Percentiles rank a stretch among this genome's conserved stretches.
Conservation (phyloP, 2,888 invertebrate species). For the Erebia epiphron region DNA sequence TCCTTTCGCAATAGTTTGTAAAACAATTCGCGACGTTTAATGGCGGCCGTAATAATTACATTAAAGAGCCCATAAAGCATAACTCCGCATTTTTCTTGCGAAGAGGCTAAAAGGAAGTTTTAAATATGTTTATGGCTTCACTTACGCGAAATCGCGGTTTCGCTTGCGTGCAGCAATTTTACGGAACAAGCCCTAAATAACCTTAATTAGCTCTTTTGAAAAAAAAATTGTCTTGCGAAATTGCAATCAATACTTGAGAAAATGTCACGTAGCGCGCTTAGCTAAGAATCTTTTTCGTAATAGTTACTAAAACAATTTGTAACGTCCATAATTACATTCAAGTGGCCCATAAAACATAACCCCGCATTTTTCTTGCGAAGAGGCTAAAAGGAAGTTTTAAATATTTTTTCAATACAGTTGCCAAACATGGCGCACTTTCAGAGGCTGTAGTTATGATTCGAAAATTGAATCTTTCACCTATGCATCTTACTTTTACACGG, state of each 20-base stretch:
- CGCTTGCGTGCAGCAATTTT: neutral
- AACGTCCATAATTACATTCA: constrained; percentile 16
- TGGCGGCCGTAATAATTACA: constrained; percentile 19
- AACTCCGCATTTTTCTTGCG: constrained; percentile 10
- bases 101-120: constrained; percentile 15
- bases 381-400: constrained; percentile 14
- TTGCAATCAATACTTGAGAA: neutral
- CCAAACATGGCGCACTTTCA: no score
- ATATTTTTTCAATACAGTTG: no score
- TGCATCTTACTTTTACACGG: no score
- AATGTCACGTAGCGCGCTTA: neutral
- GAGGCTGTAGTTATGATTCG: no score
- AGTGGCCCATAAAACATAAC: constrained; percentile 18
- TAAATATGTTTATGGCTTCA: constrained; percentile 18
- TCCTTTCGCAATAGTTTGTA: constrained; percentile 8
- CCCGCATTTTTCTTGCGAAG: constrained; percentile 12
- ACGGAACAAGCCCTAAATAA: neutral
- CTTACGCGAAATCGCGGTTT: constrained; percentile 7
- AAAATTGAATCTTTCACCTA: no score
- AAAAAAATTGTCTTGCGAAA: no score
- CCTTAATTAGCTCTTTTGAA: neutral
- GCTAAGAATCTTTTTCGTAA: neutral
- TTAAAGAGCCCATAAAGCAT: constrained; percentile 16
- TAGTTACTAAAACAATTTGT: constrained; percentile 23
- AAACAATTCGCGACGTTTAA: constrained; percentile 28